Conservation (phyloP, 2,797 vertebrate genomes). For the Remorina albescens region DNA sequence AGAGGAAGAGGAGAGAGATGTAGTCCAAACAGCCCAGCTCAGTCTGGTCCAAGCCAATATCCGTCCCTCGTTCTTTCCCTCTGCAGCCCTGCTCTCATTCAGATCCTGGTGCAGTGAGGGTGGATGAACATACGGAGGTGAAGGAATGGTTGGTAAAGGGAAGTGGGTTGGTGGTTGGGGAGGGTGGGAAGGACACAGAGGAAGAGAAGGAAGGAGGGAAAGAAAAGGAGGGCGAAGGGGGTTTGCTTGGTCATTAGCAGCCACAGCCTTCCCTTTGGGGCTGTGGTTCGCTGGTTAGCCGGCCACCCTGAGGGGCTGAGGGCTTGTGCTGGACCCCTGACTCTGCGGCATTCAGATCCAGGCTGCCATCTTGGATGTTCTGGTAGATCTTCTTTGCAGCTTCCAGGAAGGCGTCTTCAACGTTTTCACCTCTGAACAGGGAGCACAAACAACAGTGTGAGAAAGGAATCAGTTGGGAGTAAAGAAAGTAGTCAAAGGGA, state of each 20-base stretch:
- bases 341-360: constrained; percentile 98
- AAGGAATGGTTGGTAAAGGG: constrained; percentile 59
- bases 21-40: constrained; percentile 79
- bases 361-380: constrained; percentile 99
- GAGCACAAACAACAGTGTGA: constrained; percentile 24
- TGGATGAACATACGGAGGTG: constrained; percentile 47
- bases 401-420: constrained; percentile 98
- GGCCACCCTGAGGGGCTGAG: constrained; percentile 95
- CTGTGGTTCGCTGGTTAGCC: constrained; percentile 98
- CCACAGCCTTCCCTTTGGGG: constrained; percentile 98
- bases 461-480: not conserved
- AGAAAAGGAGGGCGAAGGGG: constrained; percentile 27
- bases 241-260: constrained; percentile 93
- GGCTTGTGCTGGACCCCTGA: constrained; percentile 99
- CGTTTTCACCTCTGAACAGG: constrained; percentile 92
- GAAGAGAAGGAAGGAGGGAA: constrained; percentile 23
- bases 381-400: constrained; percentile 99
- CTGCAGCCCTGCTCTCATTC: constrained; percentile 79
- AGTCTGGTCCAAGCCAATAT: constrained; percentile 74
- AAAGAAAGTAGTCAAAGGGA: not conserved
- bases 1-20: constrained; percentile 52
- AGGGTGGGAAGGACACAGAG: constrained; percentile 41
- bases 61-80: constrained; percentile 54
- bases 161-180: constrained; percentile 52
- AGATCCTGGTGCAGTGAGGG: constrained; percentile 64